Evolutionary conservation across 2,113 vertebrate genomes (phyloP).

Genomic region (Oreocharis arfaki): DNA sequence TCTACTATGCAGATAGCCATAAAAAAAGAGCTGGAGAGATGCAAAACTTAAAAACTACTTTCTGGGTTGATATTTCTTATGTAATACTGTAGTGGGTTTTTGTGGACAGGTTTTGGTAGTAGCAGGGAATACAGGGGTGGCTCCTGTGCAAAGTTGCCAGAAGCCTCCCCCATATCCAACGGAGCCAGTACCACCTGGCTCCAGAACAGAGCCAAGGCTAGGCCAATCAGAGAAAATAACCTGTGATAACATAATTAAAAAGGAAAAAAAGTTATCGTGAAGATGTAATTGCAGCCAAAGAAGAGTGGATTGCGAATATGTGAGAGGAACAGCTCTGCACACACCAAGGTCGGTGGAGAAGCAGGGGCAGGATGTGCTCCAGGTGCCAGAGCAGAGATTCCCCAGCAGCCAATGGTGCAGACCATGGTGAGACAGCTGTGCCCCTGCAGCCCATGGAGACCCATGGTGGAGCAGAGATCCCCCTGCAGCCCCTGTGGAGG

Average conservation of each 20-base stretch:
- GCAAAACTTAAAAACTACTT: not conserved
- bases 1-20: not conserved
- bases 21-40: not conserved
- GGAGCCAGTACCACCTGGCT: not conserved
- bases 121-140: not conserved
- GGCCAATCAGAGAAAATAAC: not conserved
- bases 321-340: not conserved
- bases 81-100: not conserved
- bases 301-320: not conserved
- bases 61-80: not conserved
- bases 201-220: not conserved
- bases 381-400: rapidly evolving
- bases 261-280: not conserved
- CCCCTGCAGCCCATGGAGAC: not conserved
- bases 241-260: not conserved
- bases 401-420: not conserved
- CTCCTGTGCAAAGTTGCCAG: not conserved
- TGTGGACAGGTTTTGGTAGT: not conserved
- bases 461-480: not conserved
- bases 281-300: not conserved
- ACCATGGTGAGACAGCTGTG: not conserved
- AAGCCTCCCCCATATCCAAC: not conserved
- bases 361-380: not conserved
- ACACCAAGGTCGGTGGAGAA: not conserved
- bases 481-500: not conserved